Conservation (phyloP, 2,113 vertebrate species). For the Polypterus senegalus region DNA sequence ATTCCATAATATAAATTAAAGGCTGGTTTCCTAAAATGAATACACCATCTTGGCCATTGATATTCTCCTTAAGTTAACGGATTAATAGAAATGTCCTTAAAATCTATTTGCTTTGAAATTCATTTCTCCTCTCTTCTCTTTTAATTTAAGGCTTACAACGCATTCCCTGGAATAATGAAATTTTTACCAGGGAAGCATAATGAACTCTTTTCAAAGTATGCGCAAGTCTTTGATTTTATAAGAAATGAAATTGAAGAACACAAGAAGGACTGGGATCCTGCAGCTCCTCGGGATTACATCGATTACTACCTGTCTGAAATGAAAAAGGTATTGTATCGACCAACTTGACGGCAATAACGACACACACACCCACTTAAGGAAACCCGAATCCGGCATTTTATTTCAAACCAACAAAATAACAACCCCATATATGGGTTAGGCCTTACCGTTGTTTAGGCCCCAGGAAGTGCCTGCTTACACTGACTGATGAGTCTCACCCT, state of each 20-base stretch:
- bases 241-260: constrained; percentile 24
- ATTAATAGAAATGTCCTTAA: too few relatives aligned
- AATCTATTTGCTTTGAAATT: too few relatives aligned
- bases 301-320: constrained; percentile 46
- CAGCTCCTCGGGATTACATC: constrained; percentile 32
- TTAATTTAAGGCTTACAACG: constrained; percentile 28
- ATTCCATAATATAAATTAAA: too few relatives aligned
- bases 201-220: constrained; percentile 16
- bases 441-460: background rate
- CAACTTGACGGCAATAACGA: background rate
- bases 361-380: too few relatives aligned
- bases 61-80: too few relatives aligned
- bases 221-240: constrained; percentile 15
- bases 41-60: too few relatives aligned
- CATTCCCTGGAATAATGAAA: constrained; percentile 31
- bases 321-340: constrained; percentile 29
- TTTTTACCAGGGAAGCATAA: constrained; percentile 36
- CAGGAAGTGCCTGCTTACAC: too few relatives aligned
- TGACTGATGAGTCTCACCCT: background rate
- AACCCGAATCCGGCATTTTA: too few relatives aligned
- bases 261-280: constrained; percentile 34
- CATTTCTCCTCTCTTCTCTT: background rate
- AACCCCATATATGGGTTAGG: background rate
- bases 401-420: background rate
- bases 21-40: too few relatives aligned